Evolutionary conservation across 2,113 vertebrate species (phyloP), one percentile per base, ranked within the genome.

Genomic region (Carassius carassius): DNA sequence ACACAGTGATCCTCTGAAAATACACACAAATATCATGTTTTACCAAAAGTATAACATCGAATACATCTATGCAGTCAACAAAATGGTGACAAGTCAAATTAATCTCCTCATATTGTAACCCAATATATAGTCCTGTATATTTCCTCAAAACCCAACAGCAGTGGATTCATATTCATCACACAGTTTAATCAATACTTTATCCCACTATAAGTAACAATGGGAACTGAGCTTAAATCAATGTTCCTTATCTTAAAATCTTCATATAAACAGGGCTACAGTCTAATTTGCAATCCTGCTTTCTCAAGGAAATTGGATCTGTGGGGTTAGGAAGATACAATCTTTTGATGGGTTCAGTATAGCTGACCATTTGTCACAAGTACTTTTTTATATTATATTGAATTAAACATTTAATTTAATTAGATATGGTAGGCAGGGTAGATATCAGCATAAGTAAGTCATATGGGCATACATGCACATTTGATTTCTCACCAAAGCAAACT

Each of bases 221-320:
- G 75, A 79, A 44, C 32, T 23, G 67, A 60, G 23, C 49, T 78
- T 8, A 73, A 63, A 76, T 86, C 78, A 80, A 54, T 58, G 8
- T 47, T 8, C n/a, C 56, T 41, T 78, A 56, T 47, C 74, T 23
- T 54, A 47, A 75, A 82, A 60, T 73, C 56, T 58, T 65, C n/a
- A 78, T 82, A 41, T 63, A 69, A 76, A 69, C 70, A 47, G 47
- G 67, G 35, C 74, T 2, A 23, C n/a, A 25, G 29, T 75, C 58
- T 86, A 70, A 86, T 83, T 80, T 69, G 12, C 35, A n/a, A 81
- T 21, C 54, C 67, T 54, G 32, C 58, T 82, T 41, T 79, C 37
- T 47, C 9, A 77, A 82, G 86, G 87, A 86, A 89, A 86, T 86
- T 85, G 16, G 75, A 84, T 86, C n/a, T 69, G 23, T n/a, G 3